Percentiles rank a stretch among this genome's conserved stretches.
Evolutionary conservation across 64 coral and sea anemone genomes (phyloP).

Genomic region (Actinia equina): DNA sequence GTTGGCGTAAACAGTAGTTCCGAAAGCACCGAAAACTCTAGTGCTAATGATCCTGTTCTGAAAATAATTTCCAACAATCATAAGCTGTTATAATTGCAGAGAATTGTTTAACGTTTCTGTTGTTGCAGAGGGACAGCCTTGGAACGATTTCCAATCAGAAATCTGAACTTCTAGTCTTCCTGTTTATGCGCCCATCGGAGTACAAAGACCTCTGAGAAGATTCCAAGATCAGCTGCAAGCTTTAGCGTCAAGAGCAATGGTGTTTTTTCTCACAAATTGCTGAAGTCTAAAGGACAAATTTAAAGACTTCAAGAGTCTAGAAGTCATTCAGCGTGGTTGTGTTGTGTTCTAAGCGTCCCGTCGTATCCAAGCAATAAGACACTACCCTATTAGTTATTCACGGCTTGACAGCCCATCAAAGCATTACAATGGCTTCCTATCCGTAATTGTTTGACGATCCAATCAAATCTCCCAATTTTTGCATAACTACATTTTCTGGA

Average conservation of each 20-base stretch:
- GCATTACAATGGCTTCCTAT: constrained; percentile 29
- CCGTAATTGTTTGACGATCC: constrained; percentile 20
- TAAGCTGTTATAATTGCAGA: neutral
- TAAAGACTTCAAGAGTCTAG: neutral
- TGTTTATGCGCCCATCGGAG: neutral
- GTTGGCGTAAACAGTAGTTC: neutral
- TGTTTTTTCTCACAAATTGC: neutral
- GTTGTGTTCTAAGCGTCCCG: constrained; percentile 7
- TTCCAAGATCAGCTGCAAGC: no score
- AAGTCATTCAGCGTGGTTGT: constrained; percentile 14
- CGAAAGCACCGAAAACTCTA: neutral
- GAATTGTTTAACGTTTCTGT: neutral
- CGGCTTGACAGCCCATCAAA: constrained; percentile 7
- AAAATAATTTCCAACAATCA: neutral
- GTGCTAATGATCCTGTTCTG: neutral
- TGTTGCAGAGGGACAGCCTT: neutral
- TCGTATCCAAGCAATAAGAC: constrained; percentile 29
- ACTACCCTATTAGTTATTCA: neutral
- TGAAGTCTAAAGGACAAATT: neutral
- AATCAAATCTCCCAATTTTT: constrained; percentile 3
- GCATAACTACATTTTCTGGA: neutral
- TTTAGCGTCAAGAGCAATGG: no score
- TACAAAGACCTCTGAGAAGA: neutral
- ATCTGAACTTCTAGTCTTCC: neutral
- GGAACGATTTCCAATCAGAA: neutral